Evolutionary conservation across 2,888 invertebrate genomes (phyloP).

Genomic region (Netelia melanura): DNA sequence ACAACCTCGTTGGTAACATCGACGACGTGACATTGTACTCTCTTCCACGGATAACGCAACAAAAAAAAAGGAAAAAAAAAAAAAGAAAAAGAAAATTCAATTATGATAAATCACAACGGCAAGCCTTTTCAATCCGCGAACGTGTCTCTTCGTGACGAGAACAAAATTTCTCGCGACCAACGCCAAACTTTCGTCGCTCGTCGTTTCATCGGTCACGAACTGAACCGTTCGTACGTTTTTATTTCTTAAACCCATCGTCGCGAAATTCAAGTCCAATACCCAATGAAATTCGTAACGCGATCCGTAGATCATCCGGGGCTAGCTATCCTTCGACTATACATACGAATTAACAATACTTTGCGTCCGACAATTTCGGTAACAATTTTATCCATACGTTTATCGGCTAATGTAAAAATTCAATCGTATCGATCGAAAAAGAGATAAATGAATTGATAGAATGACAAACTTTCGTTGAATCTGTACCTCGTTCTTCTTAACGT

Average conservation of each 20-base stretch:
- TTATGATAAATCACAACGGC: slow-evolving; percentile 54
- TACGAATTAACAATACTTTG: slow-evolving; percentile 66
- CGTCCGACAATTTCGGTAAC: slow-evolving; percentile 63
- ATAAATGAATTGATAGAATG: slow-evolving; percentile 62
- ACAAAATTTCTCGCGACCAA: slow-evolving; percentile 10
- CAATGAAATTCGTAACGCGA: slow-evolving; percentile 56
- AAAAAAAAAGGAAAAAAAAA: slow-evolving; percentile 17
- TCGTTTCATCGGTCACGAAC: not conserved
- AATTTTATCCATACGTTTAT: slow-evolving; percentile 59
- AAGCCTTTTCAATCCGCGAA: slow-evolving; percentile 41
- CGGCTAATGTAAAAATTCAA: slow-evolving; percentile 42
- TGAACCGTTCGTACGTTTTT: not conserved
- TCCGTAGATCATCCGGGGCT: slow-evolving; percentile 55
- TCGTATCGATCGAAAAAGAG: slow-evolving; percentile 60
- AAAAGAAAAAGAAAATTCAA: no score
- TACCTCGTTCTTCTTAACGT: slow-evolving; percentile 23
- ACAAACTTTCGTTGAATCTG: slow-evolving; percentile 65
- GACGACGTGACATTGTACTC: not conserved
- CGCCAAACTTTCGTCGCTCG: not conserved
- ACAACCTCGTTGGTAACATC: slow-evolving; percentile 27
- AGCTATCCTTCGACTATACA: slow-evolving; percentile 49
- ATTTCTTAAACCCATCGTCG: not conserved
- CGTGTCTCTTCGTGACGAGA: slow-evolving; percentile 11
- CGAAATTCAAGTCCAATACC: not conserved
- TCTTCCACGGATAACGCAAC: not conserved